These are phyloP conservation scores for Ceratosolen fusciceps DNA, from an alignment of 1,140 invertebrate genomes.

Conservation along the genomic window DNA sequence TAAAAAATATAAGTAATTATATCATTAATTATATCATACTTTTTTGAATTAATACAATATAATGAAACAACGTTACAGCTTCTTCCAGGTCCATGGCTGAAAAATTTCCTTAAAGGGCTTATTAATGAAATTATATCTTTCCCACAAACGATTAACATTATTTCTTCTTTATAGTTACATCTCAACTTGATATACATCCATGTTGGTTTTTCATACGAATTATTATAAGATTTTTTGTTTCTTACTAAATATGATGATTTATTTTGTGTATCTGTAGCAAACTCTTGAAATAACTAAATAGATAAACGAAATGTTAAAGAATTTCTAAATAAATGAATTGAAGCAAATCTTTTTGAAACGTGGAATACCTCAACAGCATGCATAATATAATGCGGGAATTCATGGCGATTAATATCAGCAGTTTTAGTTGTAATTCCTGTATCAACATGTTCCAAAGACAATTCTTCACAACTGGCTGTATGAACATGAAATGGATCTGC, in stretches of 20 bases:
- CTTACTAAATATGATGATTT: slow-evolving; percentile 16
- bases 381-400: slow-evolving; percentile 32
- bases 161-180: slow-evolving; percentile 47
- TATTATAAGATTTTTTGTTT: neutral
- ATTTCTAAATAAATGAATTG: neutral
- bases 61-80: slow-evolving; percentile 36
- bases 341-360: neutral
- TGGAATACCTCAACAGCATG: slow-evolving; percentile 37
- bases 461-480: slow-evolving; percentile 26
- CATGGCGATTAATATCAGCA: slow-evolving; percentile 1
- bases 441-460: slow-evolving; percentile 20
- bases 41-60: slow-evolving; percentile 33
- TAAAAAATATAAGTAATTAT: neutral
- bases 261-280: neutral
- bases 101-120: slow-evolving; percentile 25
- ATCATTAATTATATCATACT: slow-evolving; percentile 8
- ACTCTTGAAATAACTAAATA: slow-evolving; percentile 38
- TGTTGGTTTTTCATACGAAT: slow-evolving; percentile 36
- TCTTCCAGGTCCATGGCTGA: slow-evolving; percentile 29
- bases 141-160: slow-evolving; percentile 35
- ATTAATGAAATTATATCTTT: slow-evolving; percentile 20
- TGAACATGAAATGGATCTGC: slow-evolving; percentile 32
- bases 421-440: slow-evolving; percentile 9
- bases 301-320: neutral
- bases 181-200: slow-evolving; percentile 40